phyloP scores from a whole-genome alignment of 2,113 vertebrate species.

The Marcusenius ussheri region DNA sequence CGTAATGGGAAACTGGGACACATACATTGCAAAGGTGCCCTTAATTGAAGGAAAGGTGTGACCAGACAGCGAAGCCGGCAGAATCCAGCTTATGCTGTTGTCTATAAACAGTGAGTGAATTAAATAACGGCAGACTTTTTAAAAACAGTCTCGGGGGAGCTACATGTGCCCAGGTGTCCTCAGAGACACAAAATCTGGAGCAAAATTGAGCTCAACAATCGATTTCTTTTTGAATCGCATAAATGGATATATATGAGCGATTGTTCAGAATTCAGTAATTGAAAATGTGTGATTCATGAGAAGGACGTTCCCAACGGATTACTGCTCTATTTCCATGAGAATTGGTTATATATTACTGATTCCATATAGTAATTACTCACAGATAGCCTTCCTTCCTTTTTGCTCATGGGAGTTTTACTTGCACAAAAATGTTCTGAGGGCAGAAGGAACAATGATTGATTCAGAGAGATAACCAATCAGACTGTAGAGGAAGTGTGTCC shows the following conservation, averaged over 20 bases:
- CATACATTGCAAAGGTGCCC: neutral
- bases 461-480: no score
- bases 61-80: neutral
- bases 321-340: neutral
- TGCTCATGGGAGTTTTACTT: neutral
- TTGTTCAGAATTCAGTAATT: conserved; percentile 4
- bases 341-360: neutral
- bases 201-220: neutral
- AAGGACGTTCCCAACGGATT: neutral
- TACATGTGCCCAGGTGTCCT: neutral
- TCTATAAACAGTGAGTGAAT: neutral
- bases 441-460: no score
- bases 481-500: no score
- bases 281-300: neutral
- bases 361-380: neutral
- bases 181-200: neutral
- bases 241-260: neutral
- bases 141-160: neutral
- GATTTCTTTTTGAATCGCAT: neutral
- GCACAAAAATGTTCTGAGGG: no score
- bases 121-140: neutral
- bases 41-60: neutral
- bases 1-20: neutral
- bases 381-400: neutral
- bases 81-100: neutral